These are phyloP conservation scores for Sphaerolaimus hirsutus DNA, from an alignment of 2,888 invertebrate species.

Conservation along the genomic window DNA sequence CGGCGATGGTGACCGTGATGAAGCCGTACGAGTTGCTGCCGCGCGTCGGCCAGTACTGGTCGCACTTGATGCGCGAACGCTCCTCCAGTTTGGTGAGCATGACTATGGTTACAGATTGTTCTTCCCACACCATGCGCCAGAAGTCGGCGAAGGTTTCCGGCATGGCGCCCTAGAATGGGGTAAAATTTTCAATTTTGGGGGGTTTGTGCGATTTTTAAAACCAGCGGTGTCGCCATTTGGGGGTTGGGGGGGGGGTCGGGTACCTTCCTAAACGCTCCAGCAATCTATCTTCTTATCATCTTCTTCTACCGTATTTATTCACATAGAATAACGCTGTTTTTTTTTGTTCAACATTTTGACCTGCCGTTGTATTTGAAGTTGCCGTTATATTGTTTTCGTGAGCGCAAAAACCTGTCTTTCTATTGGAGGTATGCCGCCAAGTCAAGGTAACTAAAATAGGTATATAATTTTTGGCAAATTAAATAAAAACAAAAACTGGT, in stretches of 20 bases:
- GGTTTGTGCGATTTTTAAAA: too few species aligned
- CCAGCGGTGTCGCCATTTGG: too few species aligned
- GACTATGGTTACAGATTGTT: constrained; percentile 71
- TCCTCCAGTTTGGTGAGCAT: constrained; percentile 99
- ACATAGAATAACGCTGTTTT: too few species aligned
- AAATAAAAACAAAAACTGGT: too few species aligned
- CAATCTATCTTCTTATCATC: background rate
- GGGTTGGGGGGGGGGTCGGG: too few species aligned
- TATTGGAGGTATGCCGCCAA: too few species aligned
- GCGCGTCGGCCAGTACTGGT: constrained; percentile 70
- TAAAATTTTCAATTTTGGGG: constrained; percentile 1
- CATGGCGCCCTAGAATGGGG: constrained; percentile 66
- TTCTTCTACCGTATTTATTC: too few species aligned
- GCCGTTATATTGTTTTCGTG: too few species aligned
- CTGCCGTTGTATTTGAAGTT: too few species aligned
- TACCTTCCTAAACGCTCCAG: background rate
- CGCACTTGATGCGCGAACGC: constrained; percentile 53
- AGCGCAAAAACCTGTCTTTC: too few species aligned
- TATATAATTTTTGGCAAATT: background rate
- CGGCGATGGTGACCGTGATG: constrained; percentile 67
- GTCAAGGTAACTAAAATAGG: background rate
- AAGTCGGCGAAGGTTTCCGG: constrained; percentile 93
- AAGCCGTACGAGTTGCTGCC: constrained; percentile 81
- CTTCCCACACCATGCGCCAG: constrained; percentile 99
- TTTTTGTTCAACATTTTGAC: too few species aligned